A percentile compares a stretch with the other conserved stretches of the same genome.
phyloP scores from a whole-genome alignment of 2,797 vertebrate species.

The Lepus oiostolus region DNA sequence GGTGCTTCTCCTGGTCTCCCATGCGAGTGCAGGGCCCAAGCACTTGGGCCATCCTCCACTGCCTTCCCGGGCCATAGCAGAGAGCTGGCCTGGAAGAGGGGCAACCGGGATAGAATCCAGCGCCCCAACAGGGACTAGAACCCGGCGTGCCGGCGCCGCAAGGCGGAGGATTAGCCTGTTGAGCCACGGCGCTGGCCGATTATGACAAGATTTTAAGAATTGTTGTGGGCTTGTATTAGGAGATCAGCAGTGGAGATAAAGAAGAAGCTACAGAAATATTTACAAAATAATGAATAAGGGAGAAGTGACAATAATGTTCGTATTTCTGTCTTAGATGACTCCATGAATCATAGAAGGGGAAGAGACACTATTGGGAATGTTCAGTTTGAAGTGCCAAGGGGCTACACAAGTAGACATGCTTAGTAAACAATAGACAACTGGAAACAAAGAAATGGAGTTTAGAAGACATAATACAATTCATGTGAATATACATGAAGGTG shows the following conservation, averaged over 20 bases:
- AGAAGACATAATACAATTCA: background rate
- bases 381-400: background rate
- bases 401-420: background rate
- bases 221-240: background rate
- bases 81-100: too few relatives aligned
- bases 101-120: too few relatives aligned
- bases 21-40: too few relatives aligned
- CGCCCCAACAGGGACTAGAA: too few relatives aligned
- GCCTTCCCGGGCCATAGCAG: too few relatives aligned
- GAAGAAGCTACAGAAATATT: constrained; percentile 37
- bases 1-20: too few relatives aligned
- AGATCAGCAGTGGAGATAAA: constrained; percentile 1
- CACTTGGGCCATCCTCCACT: too few relatives aligned
- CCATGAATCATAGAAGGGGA: background rate
- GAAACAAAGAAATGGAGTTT: constrained; percentile 23
- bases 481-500: background rate
- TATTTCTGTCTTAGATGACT: constrained; percentile 44
- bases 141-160: too few relatives aligned
- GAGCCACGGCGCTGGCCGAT: background rate
- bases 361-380: background rate
- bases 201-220: constrained; percentile 24
- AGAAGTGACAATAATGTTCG: background rate
- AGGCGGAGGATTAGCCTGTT: too few relatives aligned
- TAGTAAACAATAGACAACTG: background rate
- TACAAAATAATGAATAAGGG: constrained; percentile 15